Evolutionary conservation across 2,888 invertebrate genomes (phyloP), one percentile per base, ranked within the genome.

Genomic region (Callinectes sapidus): DNA sequence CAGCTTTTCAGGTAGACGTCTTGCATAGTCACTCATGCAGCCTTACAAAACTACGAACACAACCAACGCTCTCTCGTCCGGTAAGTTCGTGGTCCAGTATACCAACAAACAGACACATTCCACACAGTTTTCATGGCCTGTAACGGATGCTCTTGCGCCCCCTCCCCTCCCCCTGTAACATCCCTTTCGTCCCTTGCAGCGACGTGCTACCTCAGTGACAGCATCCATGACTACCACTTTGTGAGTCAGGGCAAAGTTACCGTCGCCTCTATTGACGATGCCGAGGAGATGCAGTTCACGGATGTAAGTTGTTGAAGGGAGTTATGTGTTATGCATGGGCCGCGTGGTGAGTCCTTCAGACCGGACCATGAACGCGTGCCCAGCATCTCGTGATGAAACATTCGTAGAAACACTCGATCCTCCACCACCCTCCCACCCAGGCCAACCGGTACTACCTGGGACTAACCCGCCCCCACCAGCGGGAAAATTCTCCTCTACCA

Each of bases 221-320:
- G 96, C 95, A 96, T 96, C 95, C 95, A 95, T 92, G 95, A 96
- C 95, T 97, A 96, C 95, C 95, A 95, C 95, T 96, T 96, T 95
- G 96, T 96, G 95, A 96, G 96, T 95, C 97, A 97, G 95, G 97
- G 97, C 94, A 96, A 96, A 90, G 94, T 94, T 42, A 94, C 98
- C 95, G 98, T 99, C 96, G 98, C 98, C 95, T 97, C 97, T 96
- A 97, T 99, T 95, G 98, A 99, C 96, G 99, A 99, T 96, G 97
- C 97, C 95, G 98, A 98, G 96, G 98, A 98, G 97, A 97, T 97
- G 97, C 95, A 95, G 94, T 96, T 97, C 95, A 98, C 98, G 96
- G 96, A 99, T 92, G 94, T 94, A 93, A 94, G 94, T 91, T 42
- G 6, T 10, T 23, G 5, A 35, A 86, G 32, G 35, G 39, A 16